Evolutionary conservation across 2,888 invertebrate species (phyloP).

Genomic region (Athripsodes cinereus): DNA sequence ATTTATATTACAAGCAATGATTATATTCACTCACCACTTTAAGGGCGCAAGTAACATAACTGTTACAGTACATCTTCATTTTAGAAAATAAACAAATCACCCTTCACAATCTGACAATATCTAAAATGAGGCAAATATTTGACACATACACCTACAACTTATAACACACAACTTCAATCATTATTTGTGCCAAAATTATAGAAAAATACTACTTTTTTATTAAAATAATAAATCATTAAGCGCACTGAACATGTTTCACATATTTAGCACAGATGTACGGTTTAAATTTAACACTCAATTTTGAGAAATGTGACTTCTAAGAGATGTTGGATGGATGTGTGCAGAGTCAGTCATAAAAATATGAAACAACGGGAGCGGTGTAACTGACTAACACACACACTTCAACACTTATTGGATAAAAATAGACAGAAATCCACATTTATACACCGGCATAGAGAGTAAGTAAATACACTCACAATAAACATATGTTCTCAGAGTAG

Average conservation of each 20-base stretch:
- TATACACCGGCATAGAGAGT: background rate
- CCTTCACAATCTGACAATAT: slow-evolving; percentile 6
- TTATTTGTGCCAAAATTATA: no score
- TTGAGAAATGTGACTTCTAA: no score
- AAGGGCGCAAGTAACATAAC: slow-evolving; percentile 15
- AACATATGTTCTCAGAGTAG: background rate
- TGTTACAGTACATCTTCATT: slow-evolving; percentile 25
- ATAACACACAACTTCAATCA: no score
- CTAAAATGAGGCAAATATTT: background rate
- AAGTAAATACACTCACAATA: slow-evolving; percentile 4
- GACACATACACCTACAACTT: background rate
- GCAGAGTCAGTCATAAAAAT: background rate
- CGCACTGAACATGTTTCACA: no score
- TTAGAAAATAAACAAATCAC: slow-evolving; percentile 6
- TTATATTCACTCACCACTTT: slow-evolving; percentile 21
- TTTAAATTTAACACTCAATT: no score
- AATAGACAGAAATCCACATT: slow-evolving; percentile 21
- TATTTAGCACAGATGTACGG: no score
- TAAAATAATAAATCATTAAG: no score
- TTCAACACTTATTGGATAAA: slow-evolving; percentile 15
- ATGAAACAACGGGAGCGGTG: slow-evolving; percentile 5
- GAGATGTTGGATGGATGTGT: no score
- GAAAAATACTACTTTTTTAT: no score
- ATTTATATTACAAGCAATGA: background rate
- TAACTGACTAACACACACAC: slow-evolving; percentile 8